These are phyloP conservation scores for Epinephelus fuscoguttatus DNA, from an alignment of 2,113 vertebrate species.

Conservation along the genomic window DNA sequence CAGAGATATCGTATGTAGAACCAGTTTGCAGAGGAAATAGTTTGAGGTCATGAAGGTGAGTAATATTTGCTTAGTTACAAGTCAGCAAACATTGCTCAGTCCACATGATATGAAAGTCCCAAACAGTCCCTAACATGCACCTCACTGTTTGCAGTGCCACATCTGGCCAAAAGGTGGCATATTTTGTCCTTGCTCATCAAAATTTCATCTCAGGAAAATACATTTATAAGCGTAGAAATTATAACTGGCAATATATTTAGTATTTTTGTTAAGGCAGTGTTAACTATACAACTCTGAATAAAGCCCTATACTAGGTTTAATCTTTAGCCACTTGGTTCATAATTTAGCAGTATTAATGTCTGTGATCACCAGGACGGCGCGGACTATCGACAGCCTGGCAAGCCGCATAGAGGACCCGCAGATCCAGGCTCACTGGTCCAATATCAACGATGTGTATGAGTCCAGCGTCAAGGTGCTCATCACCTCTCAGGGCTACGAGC, in stretches of 20 bases:
- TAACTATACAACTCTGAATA: background rate
- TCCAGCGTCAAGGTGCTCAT: conserved; percentile 99
- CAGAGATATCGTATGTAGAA: background rate
- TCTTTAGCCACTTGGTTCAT: background rate
- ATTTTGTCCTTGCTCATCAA: background rate
- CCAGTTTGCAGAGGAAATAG: background rate
- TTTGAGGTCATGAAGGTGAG: background rate
- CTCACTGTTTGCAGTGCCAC: background rate
- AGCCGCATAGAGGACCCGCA: conserved; percentile 97
- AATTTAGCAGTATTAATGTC: background rate
- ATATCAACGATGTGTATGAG: conserved; percentile 97
- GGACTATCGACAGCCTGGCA: conserved; percentile 95
- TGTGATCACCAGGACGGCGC: conserved; percentile 88
- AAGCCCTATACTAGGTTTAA: background rate
- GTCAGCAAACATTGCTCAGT: background rate
- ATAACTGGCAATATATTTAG: background rate
- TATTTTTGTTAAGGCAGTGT: background rate
- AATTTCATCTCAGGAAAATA: background rate
- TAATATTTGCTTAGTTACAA: background rate
- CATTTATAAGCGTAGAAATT: background rate
- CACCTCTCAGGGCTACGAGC: conserved; percentile 98
- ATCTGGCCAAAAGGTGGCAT: background rate
- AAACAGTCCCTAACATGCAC: background rate
- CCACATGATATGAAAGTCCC: background rate
- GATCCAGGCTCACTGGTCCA: conserved; percentile 99